A percentile compares a stretch with the other conserved stretches of the same genome.
phyloP scores from a whole-genome alignment of 2,797 vertebrate species.

The Diglossa cyanea region DNA sequence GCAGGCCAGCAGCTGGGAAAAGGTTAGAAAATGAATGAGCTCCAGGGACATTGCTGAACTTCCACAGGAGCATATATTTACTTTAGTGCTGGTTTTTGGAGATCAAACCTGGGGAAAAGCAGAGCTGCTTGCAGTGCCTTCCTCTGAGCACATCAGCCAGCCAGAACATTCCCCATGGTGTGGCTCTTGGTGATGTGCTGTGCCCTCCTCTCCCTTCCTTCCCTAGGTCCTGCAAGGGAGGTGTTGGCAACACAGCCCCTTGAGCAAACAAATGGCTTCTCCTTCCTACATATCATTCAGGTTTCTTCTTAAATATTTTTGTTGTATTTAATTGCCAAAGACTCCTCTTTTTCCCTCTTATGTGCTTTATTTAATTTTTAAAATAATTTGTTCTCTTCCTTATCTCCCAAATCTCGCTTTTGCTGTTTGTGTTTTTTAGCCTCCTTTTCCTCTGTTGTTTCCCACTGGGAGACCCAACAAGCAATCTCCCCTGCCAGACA shows the following conservation, averaged over 20 bases:
- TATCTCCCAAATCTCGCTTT: neutral
- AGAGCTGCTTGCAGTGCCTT: neutral
- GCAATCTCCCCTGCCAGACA: neutral
- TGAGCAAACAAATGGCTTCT: neutral
- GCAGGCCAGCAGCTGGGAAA: slow-evolving; percentile 70
- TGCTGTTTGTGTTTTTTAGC: neutral
- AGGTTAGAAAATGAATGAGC: slow-evolving; percentile 75
- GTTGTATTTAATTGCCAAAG: neutral
- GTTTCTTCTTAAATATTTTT: neutral
- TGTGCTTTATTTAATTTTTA: accelerated
- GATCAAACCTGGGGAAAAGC: neutral
- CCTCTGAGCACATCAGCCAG: neutral
- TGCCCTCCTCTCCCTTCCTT: neutral
- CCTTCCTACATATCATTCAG: neutral
- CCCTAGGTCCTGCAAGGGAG: neutral
- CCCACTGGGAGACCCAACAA: neutral
- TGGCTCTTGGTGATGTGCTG: neutral
- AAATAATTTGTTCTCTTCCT: neutral
- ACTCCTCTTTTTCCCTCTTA: neutral
- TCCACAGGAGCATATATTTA: slow-evolving; percentile 67
- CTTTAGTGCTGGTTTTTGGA: slow-evolving; percentile 25
- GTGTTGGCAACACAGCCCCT: neutral
- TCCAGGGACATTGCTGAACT: slow-evolving; percentile 27
- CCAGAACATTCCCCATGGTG: accelerated
- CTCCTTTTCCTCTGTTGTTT: neutral